A percentile compares a stretch with the other conserved stretches of the same genome.
Conservation (phyloP, 2,797 vertebrate species). For the Menidia menidia region DNA sequence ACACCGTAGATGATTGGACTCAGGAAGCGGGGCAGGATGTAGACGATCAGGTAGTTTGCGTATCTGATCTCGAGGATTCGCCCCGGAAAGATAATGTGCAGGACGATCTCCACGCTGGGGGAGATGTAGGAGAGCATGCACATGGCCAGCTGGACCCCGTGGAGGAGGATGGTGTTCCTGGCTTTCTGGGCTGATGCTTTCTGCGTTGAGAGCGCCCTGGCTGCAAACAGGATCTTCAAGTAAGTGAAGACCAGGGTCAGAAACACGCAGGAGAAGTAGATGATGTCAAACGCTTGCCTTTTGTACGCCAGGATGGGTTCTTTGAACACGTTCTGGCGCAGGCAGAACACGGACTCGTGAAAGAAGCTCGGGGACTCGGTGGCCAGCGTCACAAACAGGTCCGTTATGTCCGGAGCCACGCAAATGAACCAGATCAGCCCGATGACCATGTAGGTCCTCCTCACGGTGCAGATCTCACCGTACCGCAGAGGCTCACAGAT, state of each 20-base stretch:
- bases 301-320: conserved; percentile 66
- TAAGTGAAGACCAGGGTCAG: conserved; percentile 80
- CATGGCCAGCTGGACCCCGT: conserved; percentile 81
- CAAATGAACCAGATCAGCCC: conserved; percentile 76
- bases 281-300: conserved; percentile 69
- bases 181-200: conserved; percentile 65
- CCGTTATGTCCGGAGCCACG: conserved; percentile 73
- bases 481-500: conserved; percentile 77
- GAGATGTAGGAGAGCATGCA: conserved; percentile 84
- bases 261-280: conserved; percentile 81
- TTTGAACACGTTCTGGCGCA: conserved; percentile 78
- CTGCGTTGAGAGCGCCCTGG: conserved; percentile 62
- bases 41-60: conserved; percentile 78
- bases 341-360: conserved; percentile 71
- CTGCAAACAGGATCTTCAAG: conserved; percentile 71
- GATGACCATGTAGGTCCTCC: conserved; percentile 68
- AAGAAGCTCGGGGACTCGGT: conserved; percentile 77
- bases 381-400: conserved; percentile 79
- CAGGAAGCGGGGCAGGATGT: conserved; percentile 80
- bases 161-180: conserved; percentile 82
- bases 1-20: conserved; percentile 81
- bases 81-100: conserved; percentile 70
- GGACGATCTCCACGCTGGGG: conserved; percentile 71
- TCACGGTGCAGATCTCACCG: conserved; percentile 76
- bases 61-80: conserved; percentile 72